Conservation (phyloP, 2,797 vertebrate species). For the Syngnathus rostellatus region DNA sequence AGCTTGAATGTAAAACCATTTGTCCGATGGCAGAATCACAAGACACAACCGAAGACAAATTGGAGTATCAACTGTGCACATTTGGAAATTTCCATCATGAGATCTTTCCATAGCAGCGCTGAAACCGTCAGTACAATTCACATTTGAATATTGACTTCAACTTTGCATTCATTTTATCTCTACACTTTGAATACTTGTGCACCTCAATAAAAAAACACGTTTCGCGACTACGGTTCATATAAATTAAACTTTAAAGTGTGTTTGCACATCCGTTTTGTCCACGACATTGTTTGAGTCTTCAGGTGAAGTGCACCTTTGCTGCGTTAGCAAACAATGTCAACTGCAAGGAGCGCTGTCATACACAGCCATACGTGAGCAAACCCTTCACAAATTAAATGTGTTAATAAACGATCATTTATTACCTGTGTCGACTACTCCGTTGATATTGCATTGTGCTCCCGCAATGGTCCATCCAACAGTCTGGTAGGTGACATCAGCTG, state of each 20-base stretch:
- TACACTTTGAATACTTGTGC: not conserved
- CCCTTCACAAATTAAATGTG: not conserved
- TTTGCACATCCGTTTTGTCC: not conserved
- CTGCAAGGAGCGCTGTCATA: constrained; percentile 30
- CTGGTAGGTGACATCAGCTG: constrained; percentile 27
- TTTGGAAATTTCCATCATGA: not conserved
- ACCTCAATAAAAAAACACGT: not conserved
- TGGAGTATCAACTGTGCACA: not conserved
- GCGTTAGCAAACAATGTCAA: constrained; percentile 34
- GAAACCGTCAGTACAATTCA: not conserved
- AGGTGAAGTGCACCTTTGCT: constrained; percentile 19
- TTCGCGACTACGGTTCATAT: not conserved
- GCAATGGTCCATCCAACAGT: constrained; percentile 15
- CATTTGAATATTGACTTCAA: not conserved
- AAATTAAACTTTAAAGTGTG: not conserved
- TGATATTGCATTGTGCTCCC: constrained; percentile 48
- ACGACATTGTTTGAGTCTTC: not conserved
- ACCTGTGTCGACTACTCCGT: constrained; percentile 55
- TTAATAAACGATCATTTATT: constrained; percentile 6
- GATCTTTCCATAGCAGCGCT: not conserved
- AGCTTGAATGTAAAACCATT: not conserved
- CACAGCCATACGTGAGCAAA: constrained; percentile 27
- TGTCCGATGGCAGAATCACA: not conserved
- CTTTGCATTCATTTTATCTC: not conserved
- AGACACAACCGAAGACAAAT: not conserved